A percentile compares a stretch with the other conserved stretches of the same genome.
Conservation (phyloP, 2,888 invertebrate genomes). For the Conops quadrifasciatus region DNA sequence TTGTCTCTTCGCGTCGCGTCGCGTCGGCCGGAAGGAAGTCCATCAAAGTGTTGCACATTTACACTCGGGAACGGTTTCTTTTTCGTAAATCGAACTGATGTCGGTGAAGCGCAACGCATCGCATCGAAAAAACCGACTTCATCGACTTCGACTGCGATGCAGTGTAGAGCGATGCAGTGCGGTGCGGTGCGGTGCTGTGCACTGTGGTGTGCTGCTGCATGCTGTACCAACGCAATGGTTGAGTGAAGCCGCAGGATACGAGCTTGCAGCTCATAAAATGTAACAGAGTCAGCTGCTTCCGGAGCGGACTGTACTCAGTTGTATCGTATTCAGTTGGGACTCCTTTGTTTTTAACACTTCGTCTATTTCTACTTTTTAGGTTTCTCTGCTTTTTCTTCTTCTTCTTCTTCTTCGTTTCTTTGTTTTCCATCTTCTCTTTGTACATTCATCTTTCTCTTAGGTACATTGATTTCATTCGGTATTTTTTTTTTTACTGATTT, state of each 20-base stretch:
- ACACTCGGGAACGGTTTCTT: conserved; percentile 52
- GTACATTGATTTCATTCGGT: conserved; percentile 4
- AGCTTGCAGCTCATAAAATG: background rate
- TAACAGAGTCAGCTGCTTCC: background rate
- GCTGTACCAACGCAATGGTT: background rate
- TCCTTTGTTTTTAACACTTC: background rate
- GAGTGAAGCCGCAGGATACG: background rate
- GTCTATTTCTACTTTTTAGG: background rate
- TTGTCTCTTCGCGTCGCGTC: conserved; percentile 30
- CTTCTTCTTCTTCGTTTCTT: background rate
- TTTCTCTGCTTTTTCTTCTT: background rate
- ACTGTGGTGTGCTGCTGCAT: conserved; percentile 10
- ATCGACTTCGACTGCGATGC: background rate
- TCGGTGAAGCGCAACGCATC: conserved; percentile 1
- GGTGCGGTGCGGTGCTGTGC: conserved; percentile 8
- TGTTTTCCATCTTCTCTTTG: background rate
- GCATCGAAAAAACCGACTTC: conserved; percentile 20
- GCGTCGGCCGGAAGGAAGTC: conserved; percentile 48
- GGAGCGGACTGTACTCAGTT: background rate
- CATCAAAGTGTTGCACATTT: conserved; percentile 54
- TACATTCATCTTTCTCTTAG: background rate
- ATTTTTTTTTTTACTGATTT: too few species aligned
- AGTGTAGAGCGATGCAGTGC: background rate
- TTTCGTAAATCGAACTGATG: conserved; percentile 37
- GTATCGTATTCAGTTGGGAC: background rate